Evolutionary conservation across 2,888 invertebrate genomes (phyloP).

Genomic region (Drosophila kambysellisi): DNA sequence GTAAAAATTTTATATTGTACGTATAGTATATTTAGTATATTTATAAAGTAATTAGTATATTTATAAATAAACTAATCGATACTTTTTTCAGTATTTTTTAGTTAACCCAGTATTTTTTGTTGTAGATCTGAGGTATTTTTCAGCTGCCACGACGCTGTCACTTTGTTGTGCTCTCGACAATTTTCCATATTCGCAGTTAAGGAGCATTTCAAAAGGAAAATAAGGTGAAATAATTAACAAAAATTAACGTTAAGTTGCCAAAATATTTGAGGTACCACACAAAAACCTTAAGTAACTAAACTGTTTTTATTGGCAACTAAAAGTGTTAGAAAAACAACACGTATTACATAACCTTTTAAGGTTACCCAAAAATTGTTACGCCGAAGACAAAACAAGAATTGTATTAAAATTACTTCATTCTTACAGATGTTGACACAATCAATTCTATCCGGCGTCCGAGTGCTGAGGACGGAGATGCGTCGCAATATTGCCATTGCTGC

Average conservation of each 20-base stretch:
- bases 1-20: background rate
- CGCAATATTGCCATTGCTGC: conserved; percentile 91
- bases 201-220: conserved; percentile 45
- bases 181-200: conserved; percentile 48
- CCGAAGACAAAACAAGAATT: background rate
- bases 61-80: background rate
- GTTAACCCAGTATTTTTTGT: conserved; percentile 6
- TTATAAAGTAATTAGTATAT: background rate
- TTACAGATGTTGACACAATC: conserved; percentile 87
- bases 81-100: background rate
- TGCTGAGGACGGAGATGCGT: conserved; percentile 86
- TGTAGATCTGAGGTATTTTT: conserved; percentile 15
- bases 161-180: conserved; percentile 34
- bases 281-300: background rate
- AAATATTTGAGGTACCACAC: background rate
- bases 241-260: background rate
- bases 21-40: background rate
- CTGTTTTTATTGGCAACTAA: background rate
- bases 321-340: conserved; percentile 19
- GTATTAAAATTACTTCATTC: background rate
- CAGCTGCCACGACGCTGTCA: conserved; percentile 12
- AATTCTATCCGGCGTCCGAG: conserved; percentile 86
- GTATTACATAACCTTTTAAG: conserved; percentile 82
- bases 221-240: conserved; percentile 48
- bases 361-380: conserved; percentile 58